phyloP scores from a whole-genome alignment of 2,113 vertebrate genomes.

The Scomber scombrus region DNA sequence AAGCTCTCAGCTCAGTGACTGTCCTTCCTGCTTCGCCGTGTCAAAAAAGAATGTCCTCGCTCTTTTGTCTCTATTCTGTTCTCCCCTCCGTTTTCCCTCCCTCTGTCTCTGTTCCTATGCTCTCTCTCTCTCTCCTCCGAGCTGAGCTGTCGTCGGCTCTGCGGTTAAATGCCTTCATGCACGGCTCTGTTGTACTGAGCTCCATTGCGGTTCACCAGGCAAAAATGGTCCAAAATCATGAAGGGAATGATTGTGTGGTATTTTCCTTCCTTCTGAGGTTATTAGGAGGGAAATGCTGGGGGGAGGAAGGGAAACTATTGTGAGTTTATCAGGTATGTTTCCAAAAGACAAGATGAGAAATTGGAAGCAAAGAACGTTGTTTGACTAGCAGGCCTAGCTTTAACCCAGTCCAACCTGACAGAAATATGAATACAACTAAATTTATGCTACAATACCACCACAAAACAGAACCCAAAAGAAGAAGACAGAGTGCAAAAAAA shows the following conservation, averaged over 20 bases:
- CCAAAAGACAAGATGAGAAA: slow-evolving; percentile 12
- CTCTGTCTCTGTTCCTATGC: background rate
- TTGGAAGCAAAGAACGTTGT: background rate
- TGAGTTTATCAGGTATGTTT: slow-evolving; percentile 30
- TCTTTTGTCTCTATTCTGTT: slow-evolving; percentile 29
- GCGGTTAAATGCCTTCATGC: slow-evolving; percentile 73
- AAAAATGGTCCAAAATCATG: slow-evolving; percentile 57
- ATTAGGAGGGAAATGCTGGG: slow-evolving; percentile 24
- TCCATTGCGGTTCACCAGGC: slow-evolving; percentile 64
- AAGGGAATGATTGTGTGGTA: slow-evolving; percentile 61
- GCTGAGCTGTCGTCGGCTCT: slow-evolving; percentile 49
- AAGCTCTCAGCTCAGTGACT: slow-evolving; percentile 20
- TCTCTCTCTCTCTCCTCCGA: slow-evolving; percentile 12
- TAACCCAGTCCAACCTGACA: background rate
- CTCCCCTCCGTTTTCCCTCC: background rate
- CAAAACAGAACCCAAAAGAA: slow-evolving; percentile 12
- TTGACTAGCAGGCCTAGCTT: background rate
- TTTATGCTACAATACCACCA: background rate
- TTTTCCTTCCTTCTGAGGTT: slow-evolving; percentile 60
- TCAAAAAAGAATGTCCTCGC: slow-evolving; percentile 6
- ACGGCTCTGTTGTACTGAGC: slow-evolving; percentile 57
- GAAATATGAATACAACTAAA: background rate
- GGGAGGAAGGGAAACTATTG: slow-evolving; percentile 27
- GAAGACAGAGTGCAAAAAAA: background rate
- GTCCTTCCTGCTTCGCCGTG: background rate